phyloP scores from a whole-genome alignment of 2,888 invertebrate species.

The Melitaea athalia region DNA sequence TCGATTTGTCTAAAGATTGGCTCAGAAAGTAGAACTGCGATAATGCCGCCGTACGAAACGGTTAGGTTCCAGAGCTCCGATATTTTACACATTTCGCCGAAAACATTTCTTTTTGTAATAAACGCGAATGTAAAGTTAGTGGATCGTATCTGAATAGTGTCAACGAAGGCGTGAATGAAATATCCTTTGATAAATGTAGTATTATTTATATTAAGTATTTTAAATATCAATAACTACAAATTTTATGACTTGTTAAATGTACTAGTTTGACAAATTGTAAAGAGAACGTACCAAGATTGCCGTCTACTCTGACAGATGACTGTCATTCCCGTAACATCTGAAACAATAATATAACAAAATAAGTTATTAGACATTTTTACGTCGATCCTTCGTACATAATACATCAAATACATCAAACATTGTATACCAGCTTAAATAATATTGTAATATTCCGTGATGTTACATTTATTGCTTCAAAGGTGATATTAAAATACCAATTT shows the following conservation, averaged over 20 bases:
- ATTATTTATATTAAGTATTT: not conserved
- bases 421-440: not conserved
- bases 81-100: slow-evolving; percentile 24
- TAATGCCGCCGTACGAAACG: slow-evolving; percentile 21
- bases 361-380: slow-evolving; percentile 14
- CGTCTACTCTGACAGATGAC: slow-evolving; percentile 45
- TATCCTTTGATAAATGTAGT: not conserved
- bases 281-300: slow-evolving; percentile 61
- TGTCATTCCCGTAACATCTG: slow-evolving; percentile 70
- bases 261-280: not conserved
- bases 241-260: too few species aligned
- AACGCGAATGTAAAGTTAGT: slow-evolving; percentile 26
- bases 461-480: not conserved
- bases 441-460: not conserved
- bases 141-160: slow-evolving; percentile 23
- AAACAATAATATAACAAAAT: slow-evolving; percentile 49
- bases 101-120: slow-evolving; percentile 13
- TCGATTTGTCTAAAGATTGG: slow-evolving; percentile 33
- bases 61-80: slow-evolving; percentile 6
- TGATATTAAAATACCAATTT: not conserved
- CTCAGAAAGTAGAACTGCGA: slow-evolving; percentile 18
- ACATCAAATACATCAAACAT: not conserved
- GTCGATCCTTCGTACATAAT: not conserved
- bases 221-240: not conserved
- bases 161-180: slow-evolving; percentile 16